Percentiles rank a stretch among this genome's conserved stretches.
Evolutionary conservation across 2,113 vertebrate species (phyloP).

Genomic region (Pica pica): DNA sequence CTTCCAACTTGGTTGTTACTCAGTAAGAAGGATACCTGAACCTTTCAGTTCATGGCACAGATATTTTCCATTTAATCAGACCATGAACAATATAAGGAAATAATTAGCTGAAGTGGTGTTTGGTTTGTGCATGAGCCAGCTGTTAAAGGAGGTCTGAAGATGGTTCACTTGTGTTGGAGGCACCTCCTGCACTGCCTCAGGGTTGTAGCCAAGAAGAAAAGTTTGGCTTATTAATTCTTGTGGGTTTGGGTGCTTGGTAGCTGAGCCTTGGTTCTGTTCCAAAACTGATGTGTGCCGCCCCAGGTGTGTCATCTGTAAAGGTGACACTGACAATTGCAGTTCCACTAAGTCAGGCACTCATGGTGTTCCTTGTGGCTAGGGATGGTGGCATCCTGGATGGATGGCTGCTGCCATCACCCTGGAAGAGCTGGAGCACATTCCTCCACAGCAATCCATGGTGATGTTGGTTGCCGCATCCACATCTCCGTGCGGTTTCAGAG

Average conservation of each 20-base stretch:
- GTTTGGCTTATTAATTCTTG: not conserved
- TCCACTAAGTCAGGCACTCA: not conserved
- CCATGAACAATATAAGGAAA: not conserved
- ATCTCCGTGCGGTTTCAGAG: rapidly evolving
- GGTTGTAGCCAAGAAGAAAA: not conserved
- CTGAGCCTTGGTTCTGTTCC: not conserved
- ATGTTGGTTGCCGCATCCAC: not conserved
- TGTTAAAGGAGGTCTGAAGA: not conserved
- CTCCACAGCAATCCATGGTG: not conserved
- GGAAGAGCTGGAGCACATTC: not conserved
- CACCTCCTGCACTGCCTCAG: not conserved
- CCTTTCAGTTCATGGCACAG: not conserved
- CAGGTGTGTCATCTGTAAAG: not conserved
- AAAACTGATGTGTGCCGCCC: rapidly evolving
- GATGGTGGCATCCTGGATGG: not conserved
- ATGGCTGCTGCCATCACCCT: not conserved
- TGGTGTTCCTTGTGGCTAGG: not conserved
- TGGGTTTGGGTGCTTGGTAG: not conserved
- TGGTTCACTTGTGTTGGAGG: not conserved
- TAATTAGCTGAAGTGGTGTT: not conserved
- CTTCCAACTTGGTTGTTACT: not conserved
- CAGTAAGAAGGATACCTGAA: not conserved
- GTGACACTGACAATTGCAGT: not conserved
- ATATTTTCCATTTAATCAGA: not conserved
- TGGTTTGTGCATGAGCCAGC: not conserved